Evolutionary conservation across 2,888 invertebrate species (phyloP).

Genomic region (Pseudoips prasinana): DNA sequence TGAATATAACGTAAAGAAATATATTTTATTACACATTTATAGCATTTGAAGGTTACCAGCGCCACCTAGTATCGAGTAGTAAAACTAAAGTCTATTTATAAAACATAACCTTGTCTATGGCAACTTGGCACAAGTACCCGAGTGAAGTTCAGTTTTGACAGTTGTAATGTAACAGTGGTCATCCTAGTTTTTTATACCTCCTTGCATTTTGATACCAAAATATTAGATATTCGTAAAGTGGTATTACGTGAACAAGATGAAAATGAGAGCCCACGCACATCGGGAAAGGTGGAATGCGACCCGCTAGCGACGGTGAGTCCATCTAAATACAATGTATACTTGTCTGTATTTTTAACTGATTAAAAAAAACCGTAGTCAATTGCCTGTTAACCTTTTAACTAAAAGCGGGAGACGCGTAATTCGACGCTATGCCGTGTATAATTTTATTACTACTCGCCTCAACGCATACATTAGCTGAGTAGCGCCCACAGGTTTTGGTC

Average conservation of each 20-base stretch:
- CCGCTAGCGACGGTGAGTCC: slow-evolving; percentile 76
- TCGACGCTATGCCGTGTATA: slow-evolving; percentile 79
- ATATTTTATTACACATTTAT: no score
- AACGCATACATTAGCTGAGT: slow-evolving; percentile 62
- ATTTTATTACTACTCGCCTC: slow-evolving; percentile 77
- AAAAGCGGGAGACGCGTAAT: slow-evolving; percentile 80
- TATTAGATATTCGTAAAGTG: slow-evolving; percentile 79
- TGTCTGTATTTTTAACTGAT: slow-evolving; percentile 80
- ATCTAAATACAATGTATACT: slow-evolving; percentile 45
- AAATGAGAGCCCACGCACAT: slow-evolving; percentile 78
- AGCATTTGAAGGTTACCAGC: slow-evolving; percentile 15
- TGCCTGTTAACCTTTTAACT: slow-evolving; percentile 83
- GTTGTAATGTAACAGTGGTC: slow-evolving; percentile 78
- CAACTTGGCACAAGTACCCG: slow-evolving; percentile 68
- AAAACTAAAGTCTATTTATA: slow-evolving; percentile 58
- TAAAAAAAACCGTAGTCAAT: slow-evolving; percentile 81
- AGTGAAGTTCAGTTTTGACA: slow-evolving; percentile 81
- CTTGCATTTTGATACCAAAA: slow-evolving; percentile 81
- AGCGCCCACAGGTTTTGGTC: slow-evolving; percentile 47
- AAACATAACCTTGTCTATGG: slow-evolving; percentile 73
- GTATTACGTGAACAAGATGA: slow-evolving; percentile 82
- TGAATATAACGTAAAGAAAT: no score
- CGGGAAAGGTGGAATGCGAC: slow-evolving; percentile 76
- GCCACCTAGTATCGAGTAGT: slow-evolving; percentile 62
- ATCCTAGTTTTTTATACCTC: slow-evolving; percentile 77